phyloP scores from a whole-genome alignment of 2,888 invertebrate species.

The Caenorhabditis sp. region DNA sequence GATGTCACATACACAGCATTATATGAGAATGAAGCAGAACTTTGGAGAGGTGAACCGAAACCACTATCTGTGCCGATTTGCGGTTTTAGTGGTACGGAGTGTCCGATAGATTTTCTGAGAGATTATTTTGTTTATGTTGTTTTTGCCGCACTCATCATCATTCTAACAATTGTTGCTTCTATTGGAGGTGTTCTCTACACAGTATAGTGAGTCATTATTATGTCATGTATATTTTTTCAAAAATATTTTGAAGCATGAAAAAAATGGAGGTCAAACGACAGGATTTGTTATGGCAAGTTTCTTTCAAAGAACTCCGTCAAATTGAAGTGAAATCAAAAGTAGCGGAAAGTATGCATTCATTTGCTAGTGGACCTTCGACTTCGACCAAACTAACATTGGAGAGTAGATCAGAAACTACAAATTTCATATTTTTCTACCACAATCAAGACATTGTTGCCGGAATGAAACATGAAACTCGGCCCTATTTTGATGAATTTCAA shows the following conservation, averaged over 20 bases:
- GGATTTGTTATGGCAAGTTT: conserved; percentile 50
- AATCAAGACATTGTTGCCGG: conserved; percentile 39
- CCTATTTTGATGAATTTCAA: conserved; percentile 17
- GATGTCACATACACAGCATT: conserved; percentile 1
- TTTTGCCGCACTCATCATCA: conserved; percentile 29
- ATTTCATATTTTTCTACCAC: conserved; percentile 29
- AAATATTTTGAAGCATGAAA: conserved; percentile 27
- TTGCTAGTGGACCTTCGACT: conserved; percentile 46
- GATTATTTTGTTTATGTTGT: conserved; percentile 46
- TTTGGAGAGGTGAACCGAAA: conserved; percentile 31
- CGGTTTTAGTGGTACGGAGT: conserved; percentile 42
- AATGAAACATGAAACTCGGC: conserved; percentile 33
- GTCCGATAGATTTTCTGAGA: conserved; percentile 39
- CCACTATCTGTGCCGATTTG: conserved; percentile 37
- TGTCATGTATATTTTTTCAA: not conserved
- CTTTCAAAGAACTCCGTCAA: conserved; percentile 8
- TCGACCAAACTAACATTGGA: conserved; percentile 49
- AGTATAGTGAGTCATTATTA: conserved; percentile 7
- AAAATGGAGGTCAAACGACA: conserved; percentile 40
- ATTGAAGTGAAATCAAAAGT: conserved; percentile 18
- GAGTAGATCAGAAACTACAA: conserved; percentile 29
- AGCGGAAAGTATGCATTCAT: conserved; percentile 39
- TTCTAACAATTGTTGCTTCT: conserved; percentile 24
- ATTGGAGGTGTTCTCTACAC: conserved; percentile 30
- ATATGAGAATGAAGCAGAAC: conserved; percentile 11